Evolutionary conservation across 2,113 vertebrate genomes (phyloP), one percentile per base, ranked within the genome.

Genomic region (Oncorhynchus kisutch): DNA sequence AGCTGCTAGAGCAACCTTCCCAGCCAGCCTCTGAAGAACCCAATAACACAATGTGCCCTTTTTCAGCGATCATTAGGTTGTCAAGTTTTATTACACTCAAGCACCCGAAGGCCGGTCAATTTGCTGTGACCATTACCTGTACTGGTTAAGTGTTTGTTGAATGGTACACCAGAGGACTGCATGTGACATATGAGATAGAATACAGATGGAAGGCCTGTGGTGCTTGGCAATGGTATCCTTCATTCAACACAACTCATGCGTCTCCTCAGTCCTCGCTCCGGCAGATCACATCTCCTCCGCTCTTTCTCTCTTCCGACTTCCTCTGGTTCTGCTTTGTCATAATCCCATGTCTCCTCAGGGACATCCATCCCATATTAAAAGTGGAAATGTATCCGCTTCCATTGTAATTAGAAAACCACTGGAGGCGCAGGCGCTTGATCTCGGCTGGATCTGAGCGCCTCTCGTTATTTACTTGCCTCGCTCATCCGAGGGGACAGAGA

Each of bases 371-470:
- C 83, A 86, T 88, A 90, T 90, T 91, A 89, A 88, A 77, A 87
- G 78, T 86, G 81, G 85, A 90, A 90, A 90, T 85, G 83, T 88
- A 90, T 90, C 87, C 71, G 82, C 87, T 88, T 85, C 86, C 82
- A 86, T 88, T 86, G 86, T 89, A 90, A 92, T 91, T 92, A 90
- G 85, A 88, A 87, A 85, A 75, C 72, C 84, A 88, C 89, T 88
- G 87, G 84, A 90, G 86, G 89, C 90, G 65, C 86, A 88, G 82
- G 83, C 85, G 85, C 86, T 90, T 90, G 86, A 90, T 90, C 87
- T 88, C 85, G 68, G 83, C 82, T 84, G 90, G 90, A 85, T 88
- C 78, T 84, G 82, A 29, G 71, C 78, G 76, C 89, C 83, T 81
- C 70, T 67, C 73, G 79, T 84, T 85, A 86, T 86, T 88, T 88